Conservation (phyloP, 2,797 vertebrate species). For the Gambusia yucatana region DNA sequence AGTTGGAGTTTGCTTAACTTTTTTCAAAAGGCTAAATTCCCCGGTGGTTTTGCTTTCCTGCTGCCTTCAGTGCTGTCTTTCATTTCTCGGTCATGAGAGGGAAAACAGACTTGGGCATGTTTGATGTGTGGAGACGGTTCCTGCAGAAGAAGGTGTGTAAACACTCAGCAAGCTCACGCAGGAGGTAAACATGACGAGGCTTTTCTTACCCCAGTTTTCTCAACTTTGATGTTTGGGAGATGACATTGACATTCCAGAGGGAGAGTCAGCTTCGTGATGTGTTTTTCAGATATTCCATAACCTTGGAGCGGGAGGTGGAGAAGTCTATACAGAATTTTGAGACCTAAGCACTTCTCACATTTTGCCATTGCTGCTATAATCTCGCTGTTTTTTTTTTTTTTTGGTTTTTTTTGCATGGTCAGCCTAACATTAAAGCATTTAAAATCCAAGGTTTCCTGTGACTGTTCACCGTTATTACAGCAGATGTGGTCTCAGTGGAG, state of each 20-base stretch:
- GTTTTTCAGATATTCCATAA: conserved; percentile 48
- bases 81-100: conserved; percentile 67
- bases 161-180: conserved; percentile 55
- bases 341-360: conserved; percentile 14
- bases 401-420: conserved; percentile 22
- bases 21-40: conserved; percentile 59
- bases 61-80: conserved; percentile 52
- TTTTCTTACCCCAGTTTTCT: conserved; percentile 65
- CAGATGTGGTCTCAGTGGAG: conserved; percentile 25
- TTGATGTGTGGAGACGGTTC: conserved; percentile 67
- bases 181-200: conserved; percentile 66
- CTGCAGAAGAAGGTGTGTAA: conserved; percentile 67
- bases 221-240: conserved; percentile 73
- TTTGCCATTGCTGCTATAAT: conserved; percentile 8
- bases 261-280: conserved; percentile 3
- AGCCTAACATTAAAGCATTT: conserved; percentile 30
- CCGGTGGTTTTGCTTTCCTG: conserved; percentile 43
- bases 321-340: conserved; percentile 18
- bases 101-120: conserved; percentile 59
- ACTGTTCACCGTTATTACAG: conserved; percentile 55
- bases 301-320: conserved; percentile 26
- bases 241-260: conserved; percentile 62
- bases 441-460: conserved; percentile 38
- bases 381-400: conserved; percentile 24
- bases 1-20: conserved; percentile 66